A percentile compares a stretch with the other conserved stretches of the same genome.
These are phyloP conservation scores for Monopis laevigella DNA, from an alignment of 2,888 invertebrate species.

Conservation along the genomic window DNA sequence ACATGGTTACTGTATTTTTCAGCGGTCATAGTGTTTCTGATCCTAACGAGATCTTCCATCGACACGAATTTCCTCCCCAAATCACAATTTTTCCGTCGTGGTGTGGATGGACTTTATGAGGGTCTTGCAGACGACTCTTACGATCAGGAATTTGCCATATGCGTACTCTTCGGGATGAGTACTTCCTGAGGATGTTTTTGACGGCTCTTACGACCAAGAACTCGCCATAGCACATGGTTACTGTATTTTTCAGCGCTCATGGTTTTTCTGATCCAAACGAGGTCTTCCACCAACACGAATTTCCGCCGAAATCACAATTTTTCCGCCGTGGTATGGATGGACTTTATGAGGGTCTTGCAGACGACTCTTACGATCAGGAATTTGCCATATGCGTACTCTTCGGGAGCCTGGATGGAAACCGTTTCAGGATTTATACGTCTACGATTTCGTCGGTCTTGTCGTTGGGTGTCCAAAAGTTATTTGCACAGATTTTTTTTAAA, in stretches of 20 bases:
- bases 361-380: not conserved
- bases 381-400: not conserved
- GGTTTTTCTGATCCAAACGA: not conserved
- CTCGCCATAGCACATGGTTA: not conserved
- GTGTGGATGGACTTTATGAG: not conserved
- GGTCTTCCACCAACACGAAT: not conserved
- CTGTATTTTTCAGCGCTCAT: not conserved
- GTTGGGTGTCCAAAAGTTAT: too few relatives aligned
- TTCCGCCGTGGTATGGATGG: too few relatives aligned
- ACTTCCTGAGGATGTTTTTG: too few relatives aligned
- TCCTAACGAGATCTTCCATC: not conserved
- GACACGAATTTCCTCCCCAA: not conserved
- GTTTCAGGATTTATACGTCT: too few relatives aligned
- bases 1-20: not conserved
- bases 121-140: not conserved
- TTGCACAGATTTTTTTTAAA: too few relatives aligned
- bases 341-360: not conserved
- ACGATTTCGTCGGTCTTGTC: too few relatives aligned
- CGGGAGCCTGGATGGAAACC: too few relatives aligned
- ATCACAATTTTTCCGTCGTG: not conserved
- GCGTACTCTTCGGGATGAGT: constrained; percentile 22
- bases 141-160: not conserved
- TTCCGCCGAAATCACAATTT: too few relatives aligned
- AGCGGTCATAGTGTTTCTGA: not conserved
- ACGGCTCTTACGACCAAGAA: too few relatives aligned